Conservation (phyloP, 1,140 invertebrate genomes). For the Euwallacea fornicatus region DNA sequence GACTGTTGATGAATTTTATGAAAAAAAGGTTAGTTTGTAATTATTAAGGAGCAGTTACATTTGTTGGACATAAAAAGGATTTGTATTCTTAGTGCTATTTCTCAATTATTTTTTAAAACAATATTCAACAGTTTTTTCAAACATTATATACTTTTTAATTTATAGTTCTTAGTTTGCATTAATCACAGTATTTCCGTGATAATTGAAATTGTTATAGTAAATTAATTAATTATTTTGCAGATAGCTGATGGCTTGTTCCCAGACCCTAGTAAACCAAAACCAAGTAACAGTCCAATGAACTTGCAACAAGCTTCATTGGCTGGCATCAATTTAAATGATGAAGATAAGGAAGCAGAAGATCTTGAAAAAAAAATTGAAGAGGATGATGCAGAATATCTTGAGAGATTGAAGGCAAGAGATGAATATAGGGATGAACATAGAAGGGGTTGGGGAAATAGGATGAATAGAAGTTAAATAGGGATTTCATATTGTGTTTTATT, state of each 20-base stretch:
- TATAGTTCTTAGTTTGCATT: too few species aligned
- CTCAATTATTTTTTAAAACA: too few species aligned
- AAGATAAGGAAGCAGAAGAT: constrained; percentile 59
- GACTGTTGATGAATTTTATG: constrained; percentile 95
- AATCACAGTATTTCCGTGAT: too few species aligned
- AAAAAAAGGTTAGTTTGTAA: constrained; percentile 73
- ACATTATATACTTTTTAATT: not conserved
- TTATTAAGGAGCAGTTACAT: not conserved
- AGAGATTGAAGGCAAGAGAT: constrained; percentile 73
- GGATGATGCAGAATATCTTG: constrained; percentile 76
- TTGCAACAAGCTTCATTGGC: constrained; percentile 51
- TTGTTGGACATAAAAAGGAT: not conserved
- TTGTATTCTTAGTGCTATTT: too few species aligned
- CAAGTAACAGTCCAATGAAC: constrained; percentile 37
- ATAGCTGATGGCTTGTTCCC: constrained; percentile 65
- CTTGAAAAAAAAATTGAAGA: constrained; percentile 63
- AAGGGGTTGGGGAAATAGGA: constrained; percentile 84
- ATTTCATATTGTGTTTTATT: too few species aligned
- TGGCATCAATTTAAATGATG: constrained; percentile 50
- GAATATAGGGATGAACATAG: constrained; percentile 91
- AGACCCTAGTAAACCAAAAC: constrained; percentile 48
- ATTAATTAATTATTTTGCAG: constrained; percentile 10
- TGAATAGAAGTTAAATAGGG: constrained; percentile 73
- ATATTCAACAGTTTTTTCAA: not conserved
- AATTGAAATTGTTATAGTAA: not conserved